These are phyloP conservation scores for Drosophila eugracilis DNA, from an alignment of 1,140 invertebrate genomes.

Conservation along the genomic window DNA sequence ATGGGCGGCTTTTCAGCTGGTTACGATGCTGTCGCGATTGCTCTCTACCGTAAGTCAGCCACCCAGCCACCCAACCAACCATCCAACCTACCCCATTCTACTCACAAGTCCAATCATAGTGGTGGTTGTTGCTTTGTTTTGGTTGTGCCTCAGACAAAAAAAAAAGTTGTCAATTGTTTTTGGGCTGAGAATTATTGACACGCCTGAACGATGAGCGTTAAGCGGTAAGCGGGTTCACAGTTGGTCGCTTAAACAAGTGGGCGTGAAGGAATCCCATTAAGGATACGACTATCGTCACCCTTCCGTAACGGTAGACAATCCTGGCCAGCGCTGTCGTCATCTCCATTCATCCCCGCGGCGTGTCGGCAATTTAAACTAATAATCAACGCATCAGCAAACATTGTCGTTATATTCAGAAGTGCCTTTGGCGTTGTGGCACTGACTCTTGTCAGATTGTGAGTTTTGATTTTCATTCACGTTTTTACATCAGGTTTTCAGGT, in stretches of 20 bases:
- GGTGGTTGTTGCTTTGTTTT: slow-evolving; percentile 64
- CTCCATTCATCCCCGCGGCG: slow-evolving; percentile 45
- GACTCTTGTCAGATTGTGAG: slow-evolving; percentile 68
- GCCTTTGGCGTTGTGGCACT: slow-evolving; percentile 53
- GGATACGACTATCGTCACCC: slow-evolving; percentile 41
- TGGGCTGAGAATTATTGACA: slow-evolving; percentile 47
- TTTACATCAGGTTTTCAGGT: background rate
- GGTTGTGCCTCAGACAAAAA: slow-evolving; percentile 32
- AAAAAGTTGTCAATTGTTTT: slow-evolving; percentile 74
- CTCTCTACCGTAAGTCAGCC: slow-evolving; percentile 15
- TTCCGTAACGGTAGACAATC: slow-evolving; percentile 25
- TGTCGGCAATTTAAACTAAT: slow-evolving; percentile 83
- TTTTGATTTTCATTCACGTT: slow-evolving; percentile 12
- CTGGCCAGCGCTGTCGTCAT: slow-evolving; percentile 20
- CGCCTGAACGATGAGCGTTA: slow-evolving; percentile 62
- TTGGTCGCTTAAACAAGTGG: slow-evolving; percentile 81
- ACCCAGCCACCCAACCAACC: slow-evolving; percentile 7
- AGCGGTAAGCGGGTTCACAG: too few relatives aligned
- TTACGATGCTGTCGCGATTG: slow-evolving; percentile 74
- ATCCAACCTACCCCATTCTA: background rate
- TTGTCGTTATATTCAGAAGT: slow-evolving; percentile 77
- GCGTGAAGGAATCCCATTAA: slow-evolving; percentile 83
- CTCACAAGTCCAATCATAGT: slow-evolving; percentile 1
- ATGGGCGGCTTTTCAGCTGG: slow-evolving; percentile 79
- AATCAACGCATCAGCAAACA: slow-evolving; percentile 84